Evolutionary conservation across 1,140 invertebrate genomes (phyloP).

Genomic region (Drosophila chauvacae): DNA sequence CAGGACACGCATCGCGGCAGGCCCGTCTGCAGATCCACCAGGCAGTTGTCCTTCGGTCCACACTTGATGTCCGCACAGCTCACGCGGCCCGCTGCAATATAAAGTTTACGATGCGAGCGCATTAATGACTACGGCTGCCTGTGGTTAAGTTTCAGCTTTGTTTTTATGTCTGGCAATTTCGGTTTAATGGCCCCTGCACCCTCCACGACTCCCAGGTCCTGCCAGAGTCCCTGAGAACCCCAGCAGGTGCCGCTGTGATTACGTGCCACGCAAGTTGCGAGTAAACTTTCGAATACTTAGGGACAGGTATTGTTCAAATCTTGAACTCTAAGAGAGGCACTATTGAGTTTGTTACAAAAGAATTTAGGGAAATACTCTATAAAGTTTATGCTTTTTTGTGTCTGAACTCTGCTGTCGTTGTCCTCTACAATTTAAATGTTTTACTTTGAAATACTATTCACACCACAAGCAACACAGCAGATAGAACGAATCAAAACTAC

Average conservation of each 20-base stretch:
- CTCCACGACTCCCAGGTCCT: slow-evolving; percentile 14
- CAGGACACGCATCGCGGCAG: slow-evolving; percentile 92
- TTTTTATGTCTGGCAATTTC: slow-evolving; percentile 67
- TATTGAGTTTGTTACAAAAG: neutral
- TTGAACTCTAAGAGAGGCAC: neutral
- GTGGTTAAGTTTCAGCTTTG: slow-evolving; percentile 34
- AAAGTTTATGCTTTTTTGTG: neutral
- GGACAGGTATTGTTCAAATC: neutral
- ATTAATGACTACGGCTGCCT: slow-evolving; percentile 59
- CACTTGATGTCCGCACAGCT: slow-evolving; percentile 91
- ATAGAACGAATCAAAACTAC: neutral
- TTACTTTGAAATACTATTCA: slow-evolving; percentile 67
- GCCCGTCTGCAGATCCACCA: slow-evolving; percentile 89
- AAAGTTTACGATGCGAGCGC: slow-evolving; percentile 60
- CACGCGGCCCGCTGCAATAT: slow-evolving; percentile 86
- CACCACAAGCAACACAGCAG: slow-evolving; percentile 52
- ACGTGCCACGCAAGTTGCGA: neutral
- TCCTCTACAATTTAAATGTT: slow-evolving; percentile 49
- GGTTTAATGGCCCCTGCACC: slow-evolving; percentile 54
- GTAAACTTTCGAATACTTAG: slow-evolving; percentile 10
- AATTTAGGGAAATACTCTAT: neutral
- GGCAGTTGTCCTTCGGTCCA: slow-evolving; percentile 90
- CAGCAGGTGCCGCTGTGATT: slow-evolving; percentile 57
- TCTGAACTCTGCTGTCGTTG: neutral
- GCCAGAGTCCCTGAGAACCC: slow-evolving; percentile 45